phyloP scores from a whole-genome alignment of 2,797 vertebrate genomes.

The Nyctibius grandis region DNA sequence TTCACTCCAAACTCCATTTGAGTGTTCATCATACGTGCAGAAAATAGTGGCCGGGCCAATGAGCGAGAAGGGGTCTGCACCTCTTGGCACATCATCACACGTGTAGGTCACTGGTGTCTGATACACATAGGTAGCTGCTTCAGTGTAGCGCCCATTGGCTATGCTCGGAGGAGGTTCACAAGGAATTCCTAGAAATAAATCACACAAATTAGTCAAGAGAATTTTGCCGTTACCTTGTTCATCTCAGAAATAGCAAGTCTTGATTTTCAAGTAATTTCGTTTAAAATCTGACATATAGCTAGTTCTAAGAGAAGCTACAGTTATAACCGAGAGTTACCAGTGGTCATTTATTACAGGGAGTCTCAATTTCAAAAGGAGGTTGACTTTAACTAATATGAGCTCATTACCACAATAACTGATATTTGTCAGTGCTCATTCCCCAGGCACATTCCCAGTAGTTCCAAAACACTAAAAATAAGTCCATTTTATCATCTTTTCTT shows the following conservation, averaged over 20 bases:
- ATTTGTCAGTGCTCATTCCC: neutral
- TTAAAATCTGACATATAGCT: neutral
- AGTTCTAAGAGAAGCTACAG: neutral
- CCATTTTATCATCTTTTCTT: neutral
- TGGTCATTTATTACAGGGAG: neutral
- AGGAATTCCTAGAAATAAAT: neutral
- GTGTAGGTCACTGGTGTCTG: slow-evolving; percentile 45
- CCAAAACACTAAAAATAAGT: neutral
- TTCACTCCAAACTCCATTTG: slow-evolving; percentile 34
- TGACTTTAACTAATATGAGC: neutral
- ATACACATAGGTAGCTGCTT: neutral
- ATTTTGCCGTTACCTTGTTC: neutral
- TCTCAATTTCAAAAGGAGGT: neutral
- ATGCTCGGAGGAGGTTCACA: slow-evolving; percentile 55
- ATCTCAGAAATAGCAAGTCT: neutral
- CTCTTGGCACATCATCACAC: neutral
- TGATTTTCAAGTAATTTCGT: neutral
- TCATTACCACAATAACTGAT: neutral
- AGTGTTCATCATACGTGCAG: neutral
- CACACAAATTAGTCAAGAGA: neutral
- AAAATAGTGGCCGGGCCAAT: neutral
- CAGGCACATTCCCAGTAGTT: neutral
- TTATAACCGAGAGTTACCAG: neutral
- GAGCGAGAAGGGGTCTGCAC: neutral
- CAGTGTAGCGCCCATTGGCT: neutral